These are phyloP conservation scores for Leptoteleia sp. DNA, from an alignment of 1,140 invertebrate genomes.

Conservation along the genomic window DNA sequence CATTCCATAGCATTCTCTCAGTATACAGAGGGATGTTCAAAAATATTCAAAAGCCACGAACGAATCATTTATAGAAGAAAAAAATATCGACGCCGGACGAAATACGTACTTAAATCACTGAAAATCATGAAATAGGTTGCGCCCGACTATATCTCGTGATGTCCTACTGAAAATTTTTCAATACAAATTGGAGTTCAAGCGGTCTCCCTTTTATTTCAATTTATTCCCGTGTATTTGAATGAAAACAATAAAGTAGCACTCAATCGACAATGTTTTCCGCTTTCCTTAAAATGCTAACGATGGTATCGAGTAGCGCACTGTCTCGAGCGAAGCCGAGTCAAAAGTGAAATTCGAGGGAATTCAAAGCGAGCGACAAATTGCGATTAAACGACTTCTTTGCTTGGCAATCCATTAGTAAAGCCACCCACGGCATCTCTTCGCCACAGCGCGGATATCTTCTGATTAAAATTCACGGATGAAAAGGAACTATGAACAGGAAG, in stretches of 20 bases:
- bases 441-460: slow-evolving; percentile 62
- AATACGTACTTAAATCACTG: no score
- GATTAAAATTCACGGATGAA: slow-evolving; percentile 67
- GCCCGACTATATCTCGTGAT: background rate
- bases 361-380: slow-evolving; percentile 67
- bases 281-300: slow-evolving; percentile 57
- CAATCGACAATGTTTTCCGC: slow-evolving; percentile 29
- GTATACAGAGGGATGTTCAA: no score
- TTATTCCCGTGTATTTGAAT: slow-evolving; percentile 9
- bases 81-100: no score
- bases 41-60: no score
- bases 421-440: slow-evolving; percentile 44
- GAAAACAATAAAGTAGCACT: slow-evolving; percentile 32
- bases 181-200: background rate
- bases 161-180: background rate
- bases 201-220: slow-evolving; percentile 11
- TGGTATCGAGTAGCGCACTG: slow-evolving; percentile 44
- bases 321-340: slow-evolving; percentile 30
- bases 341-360: slow-evolving; percentile 65
- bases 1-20: no score
- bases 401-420: slow-evolving; percentile 66
- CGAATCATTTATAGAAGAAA: no score
- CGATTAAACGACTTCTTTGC: slow-evolving; percentile 64
- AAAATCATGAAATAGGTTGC: no score
- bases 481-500: slow-evolving; percentile 53